Base-by-base conservation (phyloP, 2,113 vertebrate species). In the Ictalurus punctatus region DNA sequence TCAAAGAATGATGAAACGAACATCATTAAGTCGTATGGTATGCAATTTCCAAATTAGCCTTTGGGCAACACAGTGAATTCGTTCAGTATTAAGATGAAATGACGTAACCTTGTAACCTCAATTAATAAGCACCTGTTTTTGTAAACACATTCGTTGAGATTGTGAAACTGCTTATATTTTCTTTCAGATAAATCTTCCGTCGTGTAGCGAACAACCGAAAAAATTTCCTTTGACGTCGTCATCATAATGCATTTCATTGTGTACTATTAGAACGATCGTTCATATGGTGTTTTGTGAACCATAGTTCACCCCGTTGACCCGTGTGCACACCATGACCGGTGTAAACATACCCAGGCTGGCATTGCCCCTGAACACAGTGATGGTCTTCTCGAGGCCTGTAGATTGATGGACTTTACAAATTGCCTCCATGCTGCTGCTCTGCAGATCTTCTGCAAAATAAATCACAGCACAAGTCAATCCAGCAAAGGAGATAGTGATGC, bases 341-440 rank as follows among this genome's bases (percentile, higher is more conserved):
- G 91, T 94, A 89, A 95, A 96, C 95, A 95, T 97, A 99, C 98
- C 98, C 94, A 99, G 95, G 94, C 98, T 98, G 94, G 96, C 97
- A 95, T 96, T 98, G 95, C 98, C 98, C 96, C 97, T 97, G 94
- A 96, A 96, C 94, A 99, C 96, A 92, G 93, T 96, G 93, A 99
- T 97, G 89, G 96, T 98, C 94, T 95, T 97, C 94, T 97, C 97
- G 92, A 96, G 97, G 65, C 92, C 91, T 89, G 93, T 96, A 91
- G 89, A 91, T 92, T 81, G 94, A 87, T 87, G 92, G 90, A 90
- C 92, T 90, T 90, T 92, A n/a, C 89, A 76, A 7, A 93, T 92
- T 86, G 86, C 87, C 48, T 95, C 94, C 91, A 95, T 93, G 86
- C 89, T 86, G 54, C 78, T 83, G 48, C 44, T 87, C 74, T 85